Evolutionary conservation across 2,888 invertebrate genomes (phyloP).

Genomic region (Theretra japonica): DNA sequence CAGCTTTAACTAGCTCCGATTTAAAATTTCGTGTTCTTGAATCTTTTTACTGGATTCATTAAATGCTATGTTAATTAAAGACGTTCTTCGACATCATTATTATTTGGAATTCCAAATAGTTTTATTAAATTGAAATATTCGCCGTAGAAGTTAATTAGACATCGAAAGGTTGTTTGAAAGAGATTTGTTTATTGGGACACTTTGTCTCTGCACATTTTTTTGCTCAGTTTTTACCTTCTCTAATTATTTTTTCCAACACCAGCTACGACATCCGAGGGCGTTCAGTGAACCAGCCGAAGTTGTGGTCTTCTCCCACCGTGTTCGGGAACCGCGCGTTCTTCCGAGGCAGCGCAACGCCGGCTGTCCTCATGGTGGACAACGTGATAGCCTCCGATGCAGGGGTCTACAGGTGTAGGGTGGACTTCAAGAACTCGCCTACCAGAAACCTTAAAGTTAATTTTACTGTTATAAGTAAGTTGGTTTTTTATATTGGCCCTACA

Average conservation of each 20-base stretch:
- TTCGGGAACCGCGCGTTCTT: constrained; percentile 92
- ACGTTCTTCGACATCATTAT: no score
- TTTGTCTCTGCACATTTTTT: no score
- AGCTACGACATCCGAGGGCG: constrained; percentile 92
- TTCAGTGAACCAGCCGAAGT: constrained; percentile 89
- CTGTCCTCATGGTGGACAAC: constrained; percentile 90
- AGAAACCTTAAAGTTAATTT: constrained; percentile 95
- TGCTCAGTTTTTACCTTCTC: not conserved
- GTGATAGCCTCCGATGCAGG: constrained; percentile 92
- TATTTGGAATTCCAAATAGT: no score
- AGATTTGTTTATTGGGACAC: no score
- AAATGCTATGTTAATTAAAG: no score
- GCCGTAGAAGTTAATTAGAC: no score
- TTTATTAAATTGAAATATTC: no score
- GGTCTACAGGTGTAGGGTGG: constrained; percentile 94
- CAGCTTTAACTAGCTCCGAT: no score
- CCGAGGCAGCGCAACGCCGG: constrained; percentile 89
- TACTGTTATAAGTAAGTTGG: constrained; percentile 94
- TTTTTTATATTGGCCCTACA: constrained; percentile 6
- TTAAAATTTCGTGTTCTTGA: no score
- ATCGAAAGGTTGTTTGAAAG: no score
- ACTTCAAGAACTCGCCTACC: constrained; percentile 95
- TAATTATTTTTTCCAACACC: constrained; percentile 35
- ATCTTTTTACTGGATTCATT: no score
- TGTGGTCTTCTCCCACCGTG: constrained; percentile 92